phyloP scores from a whole-genome alignment of 53 echinoderm and acorn worm genomes.

The Glandiceps talaboti region DNA sequence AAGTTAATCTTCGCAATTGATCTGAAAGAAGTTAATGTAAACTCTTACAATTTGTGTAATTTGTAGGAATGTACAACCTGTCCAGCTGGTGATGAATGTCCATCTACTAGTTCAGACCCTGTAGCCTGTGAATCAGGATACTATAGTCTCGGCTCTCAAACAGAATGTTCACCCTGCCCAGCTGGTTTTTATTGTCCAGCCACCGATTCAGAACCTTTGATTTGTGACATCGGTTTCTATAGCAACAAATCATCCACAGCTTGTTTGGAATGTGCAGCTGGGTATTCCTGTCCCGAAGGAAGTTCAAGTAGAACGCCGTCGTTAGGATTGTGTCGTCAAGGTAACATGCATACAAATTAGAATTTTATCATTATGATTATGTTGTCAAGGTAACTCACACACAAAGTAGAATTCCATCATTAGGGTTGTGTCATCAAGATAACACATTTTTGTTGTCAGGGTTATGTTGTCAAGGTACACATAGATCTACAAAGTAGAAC shows the following conservation, averaged over 20 bases:
- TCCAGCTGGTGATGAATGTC: conserved; percentile 65
- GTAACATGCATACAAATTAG: too few species aligned
- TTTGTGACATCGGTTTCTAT: conserved; percentile 79
- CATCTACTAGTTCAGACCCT: conserved; percentile 58
- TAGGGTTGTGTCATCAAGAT: too few species aligned
- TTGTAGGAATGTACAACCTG: conserved; percentile 44
- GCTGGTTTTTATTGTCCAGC: conserved; percentile 79
- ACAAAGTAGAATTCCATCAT: conserved; percentile 55
- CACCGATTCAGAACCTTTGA: conserved; percentile 54
- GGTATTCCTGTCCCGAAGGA: conserved; percentile 81
- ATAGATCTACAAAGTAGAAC: too few species aligned
- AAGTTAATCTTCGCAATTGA: too few species aligned
- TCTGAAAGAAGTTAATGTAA: too few species aligned
- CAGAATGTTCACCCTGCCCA: conserved; percentile 78
- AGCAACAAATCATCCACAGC: conserved; percentile 80
- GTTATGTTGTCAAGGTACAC: too few species aligned
- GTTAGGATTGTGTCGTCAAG: conserved; percentile 69
- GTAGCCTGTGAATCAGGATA: conserved; percentile 47
- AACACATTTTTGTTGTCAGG: too few species aligned
- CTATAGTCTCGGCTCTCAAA: conserved; percentile 33
- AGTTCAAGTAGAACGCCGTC: conserved; percentile 66
- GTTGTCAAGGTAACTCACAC: conserved; percentile 91
- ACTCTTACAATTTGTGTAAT: too few species aligned
- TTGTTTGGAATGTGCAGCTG: conserved; percentile 64
- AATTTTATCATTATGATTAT: conserved; percentile 53